Evolutionary conservation across 23 tunicate genomes (phyloP), one percentile per base, ranked within the genome.

Genomic region (Halocynthia roretzi): DNA sequence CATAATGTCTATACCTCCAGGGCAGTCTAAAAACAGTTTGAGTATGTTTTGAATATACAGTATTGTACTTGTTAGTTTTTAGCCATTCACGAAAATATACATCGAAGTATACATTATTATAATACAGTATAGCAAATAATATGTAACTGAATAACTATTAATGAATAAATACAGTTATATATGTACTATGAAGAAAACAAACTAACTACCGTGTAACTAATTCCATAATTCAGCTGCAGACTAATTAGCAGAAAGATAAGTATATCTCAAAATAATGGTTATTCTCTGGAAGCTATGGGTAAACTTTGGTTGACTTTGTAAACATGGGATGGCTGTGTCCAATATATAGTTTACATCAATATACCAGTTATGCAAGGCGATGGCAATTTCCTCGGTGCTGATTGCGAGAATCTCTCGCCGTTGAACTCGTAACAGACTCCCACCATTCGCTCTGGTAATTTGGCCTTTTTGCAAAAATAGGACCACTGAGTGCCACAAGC

Each of bases 401-500:
- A 14, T 22, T 54, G 20, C 14, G 55, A 22, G 14, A 74, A 14
- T 22, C 56, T 50, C 21, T 52, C 56, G 8, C 49, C 19, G 31
- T 74, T 56, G 48, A 74, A 8, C 20, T 54, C 64, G 56, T 74
- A 74, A 54, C 78, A 74, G 10, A 21, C 19, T 53, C 78, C 78
- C 8, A 74, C 68, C 78, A 74, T 74, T 12, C 78, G 78, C 8
- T 8, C 9, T 12, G 78, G 78, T 54, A 74, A 5, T 54, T 56
- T 52, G 11, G 78, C 78, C 5, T 74, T 74, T 54, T 40, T 54
- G 5, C 78, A 74, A 22, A 5, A 19, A 54, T 74, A 74, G 10
- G 20, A 22, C 78, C 78, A 74, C 21, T 74, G 78, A 53, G 78
- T 62, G 9, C 62, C 62, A 54, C 78, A 74, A 8, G 56, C 78